These are phyloP conservation scores for Cephalopterus ornatus DNA, from an alignment of 2,113 vertebrate species.

Conservation along the genomic window DNA sequence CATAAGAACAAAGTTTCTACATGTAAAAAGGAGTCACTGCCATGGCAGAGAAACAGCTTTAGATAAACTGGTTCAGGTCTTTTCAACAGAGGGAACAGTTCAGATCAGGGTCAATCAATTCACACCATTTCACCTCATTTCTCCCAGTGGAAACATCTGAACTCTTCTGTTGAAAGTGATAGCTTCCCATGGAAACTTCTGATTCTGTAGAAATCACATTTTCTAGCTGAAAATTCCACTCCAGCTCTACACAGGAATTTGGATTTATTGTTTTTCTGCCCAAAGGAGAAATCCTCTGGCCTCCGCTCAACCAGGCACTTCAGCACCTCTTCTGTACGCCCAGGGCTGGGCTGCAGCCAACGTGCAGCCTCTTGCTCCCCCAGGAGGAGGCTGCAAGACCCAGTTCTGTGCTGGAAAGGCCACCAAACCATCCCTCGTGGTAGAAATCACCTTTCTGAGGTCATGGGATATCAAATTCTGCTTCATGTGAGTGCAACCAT, in stretches of 20 bases:
- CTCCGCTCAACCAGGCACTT: not conserved
- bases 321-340: not conserved
- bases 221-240: not conserved
- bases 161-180: not conserved
- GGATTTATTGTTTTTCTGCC: not conserved
- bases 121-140: not conserved
- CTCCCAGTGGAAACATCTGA: not conserved
- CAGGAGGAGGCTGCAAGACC: not conserved
- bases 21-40: not conserved
- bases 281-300: not conserved
- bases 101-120: not conserved
- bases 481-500: no score
- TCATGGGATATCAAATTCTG: not conserved
- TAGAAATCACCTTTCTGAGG: not conserved
- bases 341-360: not conserved
- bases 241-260: not conserved
- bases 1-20: not conserved
- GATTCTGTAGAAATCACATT: slow-evolving; percentile 10
- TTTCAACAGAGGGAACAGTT: not conserved
- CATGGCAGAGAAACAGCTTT: not conserved
- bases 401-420: not conserved
- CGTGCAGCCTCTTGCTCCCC: not conserved
- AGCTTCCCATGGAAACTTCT: not conserved
- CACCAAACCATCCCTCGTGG: not conserved
- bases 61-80: not conserved